Evolutionary conservation across 2,113 vertebrate genomes (phyloP).

Genomic region (Trematomus loennbergii): DNA sequence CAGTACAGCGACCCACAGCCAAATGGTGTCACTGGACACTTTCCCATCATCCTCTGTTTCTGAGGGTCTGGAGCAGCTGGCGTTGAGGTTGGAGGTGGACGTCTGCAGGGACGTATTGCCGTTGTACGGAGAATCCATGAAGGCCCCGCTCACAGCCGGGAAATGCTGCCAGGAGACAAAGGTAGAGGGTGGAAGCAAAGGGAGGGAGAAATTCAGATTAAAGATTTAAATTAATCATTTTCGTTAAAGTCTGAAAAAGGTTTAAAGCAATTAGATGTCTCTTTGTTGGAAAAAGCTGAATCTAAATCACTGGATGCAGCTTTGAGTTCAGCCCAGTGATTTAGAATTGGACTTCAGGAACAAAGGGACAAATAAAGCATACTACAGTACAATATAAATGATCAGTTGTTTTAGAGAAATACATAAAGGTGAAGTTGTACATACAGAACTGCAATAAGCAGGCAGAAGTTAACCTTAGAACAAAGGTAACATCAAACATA

Average conservation of each 20-base stretch:
- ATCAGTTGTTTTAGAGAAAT: not conserved
- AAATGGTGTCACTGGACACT: conserved; percentile 84
- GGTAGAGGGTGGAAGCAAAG: not conserved
- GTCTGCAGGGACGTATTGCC: conserved; percentile 84
- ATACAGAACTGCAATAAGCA: not conserved
- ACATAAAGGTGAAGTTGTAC: not conserved
- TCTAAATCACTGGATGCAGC: not conserved
- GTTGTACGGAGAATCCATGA: conserved; percentile 86
- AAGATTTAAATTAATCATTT: not conserved
- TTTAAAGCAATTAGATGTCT: not conserved
- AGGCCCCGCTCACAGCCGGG: conserved; percentile 78
- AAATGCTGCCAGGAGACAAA: conserved; percentile 71
- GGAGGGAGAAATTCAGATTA: not conserved
- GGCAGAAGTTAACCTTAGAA: not conserved
- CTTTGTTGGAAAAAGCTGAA: too few relatives aligned
- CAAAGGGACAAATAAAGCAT: not conserved
- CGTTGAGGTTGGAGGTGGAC: conserved; percentile 84
- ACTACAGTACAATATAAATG: not conserved
- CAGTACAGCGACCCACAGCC: conserved; percentile 87
- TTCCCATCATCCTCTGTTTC: conserved; percentile 84
- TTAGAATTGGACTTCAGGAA: not conserved
- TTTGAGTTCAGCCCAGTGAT: too few relatives aligned
- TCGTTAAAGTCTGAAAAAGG: not conserved
- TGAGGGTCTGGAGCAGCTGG: conserved; percentile 69
- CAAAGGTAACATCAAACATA: not conserved